Evolutionary conservation across 2,888 invertebrate genomes (phyloP), one percentile per base, ranked within the genome.

Genomic region (Thera obeliscata): DNA sequence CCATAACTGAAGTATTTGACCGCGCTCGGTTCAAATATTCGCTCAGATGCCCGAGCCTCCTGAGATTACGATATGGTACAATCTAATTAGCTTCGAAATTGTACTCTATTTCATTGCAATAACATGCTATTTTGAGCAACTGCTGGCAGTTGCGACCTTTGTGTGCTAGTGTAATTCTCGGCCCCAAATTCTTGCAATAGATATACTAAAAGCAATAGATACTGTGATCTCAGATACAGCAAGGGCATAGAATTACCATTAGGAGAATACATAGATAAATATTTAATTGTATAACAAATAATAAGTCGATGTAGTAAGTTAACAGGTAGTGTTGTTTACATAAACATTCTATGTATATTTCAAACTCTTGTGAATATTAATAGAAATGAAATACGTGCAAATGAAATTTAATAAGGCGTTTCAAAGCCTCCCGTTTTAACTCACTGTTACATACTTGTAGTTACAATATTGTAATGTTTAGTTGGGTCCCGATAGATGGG

Each of bases 291-390:
- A 79, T 86, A 86, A 86, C 79, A 83, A 83, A 81, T 91, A 91
- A 90, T 91, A 91, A 90, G 90, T 90, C 83, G 84, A 90, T 87
- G 91, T 93, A 93, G 91, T 92, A 91, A 84, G 84, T 91, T 92
- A 84, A 86, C 84, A 85, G 89, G 90, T 93, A 93, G 92, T 89
- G 85, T 87, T 87, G 87, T 90, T 91, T 92, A 90, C 87, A 87
- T 88, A 82, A 84, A 66, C 61, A 56, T 82, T 81, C 80, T 49
- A 82, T 79, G n/a, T 82, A 75, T 82, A 81, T 83, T 87, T 87
- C 81, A 71, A 80, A 74, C 69, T 76, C 85, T 83, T 85, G 33
- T 52, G 85, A 86, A 78, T 81, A 85, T 81, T 85, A 79, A 80
- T 86, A 85, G 86, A 80, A 83, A 81, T 74, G 80, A 83, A 80